Evolutionary conservation across 2,113 vertebrate genomes (phyloP), one percentile per base, ranked within the genome.

Genomic region (Protomyctophum bolini): DNA sequence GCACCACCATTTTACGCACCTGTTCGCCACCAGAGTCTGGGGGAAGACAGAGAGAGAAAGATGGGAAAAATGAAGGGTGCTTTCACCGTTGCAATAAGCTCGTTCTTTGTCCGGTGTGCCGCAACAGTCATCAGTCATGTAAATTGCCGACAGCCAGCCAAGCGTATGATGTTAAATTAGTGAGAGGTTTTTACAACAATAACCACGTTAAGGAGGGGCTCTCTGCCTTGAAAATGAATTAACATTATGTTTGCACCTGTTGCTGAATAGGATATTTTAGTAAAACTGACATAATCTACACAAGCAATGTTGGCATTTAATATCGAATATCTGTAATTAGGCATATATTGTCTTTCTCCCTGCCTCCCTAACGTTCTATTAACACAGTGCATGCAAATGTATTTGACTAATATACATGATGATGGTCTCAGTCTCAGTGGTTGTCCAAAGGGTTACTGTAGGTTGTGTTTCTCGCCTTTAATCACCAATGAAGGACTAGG

Each of bases 1-100:
- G 68, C 75, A 69, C 66, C 59, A 15, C 65, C 61, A 81, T 76
- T 73, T 66, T 65, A 69, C 58, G 67, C 89, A 89, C 88, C 87
- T 90, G 87, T 80, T 83, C 77, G 75, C 45, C 21, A 63, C 60
- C 48, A 4, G 46, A 65, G 69, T 77, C 56, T 66, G 47, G 63
- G 81, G 74, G 69, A 86, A 80, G 33, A 48, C 11, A 0, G 45
- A 63, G 9, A 50, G 72, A 56, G 75, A 73, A 76, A 14, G 10
- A 33, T 12, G 50, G 50, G 50, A 7, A 52, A 6, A 52, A 52
- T 2, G 60, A 62, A 51, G 11, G 50, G 72, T 63, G 66, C 57
- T 6, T 1, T 62, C n/a, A 41, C 33, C 33, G 56, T 68, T 15
- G 57, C 58, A 46, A 83, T 83, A 72, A 86, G 74, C 69, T 10